Evolutionary conservation across 2,888 invertebrate genomes (phyloP).

Genomic region (Perdita meconis): DNA sequence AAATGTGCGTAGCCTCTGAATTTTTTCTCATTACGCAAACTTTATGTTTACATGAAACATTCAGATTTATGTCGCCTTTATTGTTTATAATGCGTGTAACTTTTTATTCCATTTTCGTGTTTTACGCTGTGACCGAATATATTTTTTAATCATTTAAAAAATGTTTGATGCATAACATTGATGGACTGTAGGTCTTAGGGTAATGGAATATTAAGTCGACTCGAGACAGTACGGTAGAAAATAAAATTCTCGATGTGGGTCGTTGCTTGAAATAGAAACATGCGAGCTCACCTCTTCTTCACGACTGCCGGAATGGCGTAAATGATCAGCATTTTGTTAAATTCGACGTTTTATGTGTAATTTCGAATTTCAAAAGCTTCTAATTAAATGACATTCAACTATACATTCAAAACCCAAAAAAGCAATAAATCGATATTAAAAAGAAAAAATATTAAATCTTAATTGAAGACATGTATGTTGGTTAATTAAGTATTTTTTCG

Average conservation of each 20-base stretch:
- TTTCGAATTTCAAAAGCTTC: background rate
- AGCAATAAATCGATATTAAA: too few species aligned
- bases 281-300: conserved; percentile 46
- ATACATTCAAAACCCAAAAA: too few species aligned
- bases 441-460: too few species aligned
- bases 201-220: conserved; percentile 51
- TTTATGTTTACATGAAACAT: background rate
- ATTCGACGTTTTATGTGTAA: conserved; percentile 1
- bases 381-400: background rate
- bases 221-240: conserved; percentile 61
- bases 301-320: conserved; percentile 43
- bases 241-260: conserved; percentile 80
- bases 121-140: background rate
- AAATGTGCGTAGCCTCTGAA: background rate
- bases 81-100: background rate
- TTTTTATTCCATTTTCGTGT: background rate
- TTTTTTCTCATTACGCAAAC: background rate
- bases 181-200: background rate
- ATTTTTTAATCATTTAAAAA: background rate
- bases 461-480: too few species aligned
- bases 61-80: background rate
- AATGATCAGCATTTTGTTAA: conserved; percentile 54
- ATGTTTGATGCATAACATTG: background rate
- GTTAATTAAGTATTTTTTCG: too few species aligned
- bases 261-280: conserved; percentile 76